These are phyloP conservation scores for Taurulus bubalis DNA, from an alignment of 2,113 vertebrate genomes.

Conservation along the genomic window DNA sequence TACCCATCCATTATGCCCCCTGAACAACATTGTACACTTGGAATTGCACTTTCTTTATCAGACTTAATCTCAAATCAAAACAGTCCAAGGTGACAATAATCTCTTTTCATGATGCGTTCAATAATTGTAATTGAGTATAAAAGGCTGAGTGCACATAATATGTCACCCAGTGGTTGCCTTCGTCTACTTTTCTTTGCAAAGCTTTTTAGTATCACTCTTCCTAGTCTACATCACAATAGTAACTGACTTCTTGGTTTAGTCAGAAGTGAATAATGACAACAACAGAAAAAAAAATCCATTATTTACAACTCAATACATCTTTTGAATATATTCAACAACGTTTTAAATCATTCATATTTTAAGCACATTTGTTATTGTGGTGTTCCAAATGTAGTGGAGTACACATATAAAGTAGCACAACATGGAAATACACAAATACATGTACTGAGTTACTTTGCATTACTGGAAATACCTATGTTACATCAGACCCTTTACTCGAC, in stretches of 20 bases:
- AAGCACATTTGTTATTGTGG: background rate
- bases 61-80: constrained; percentile 43
- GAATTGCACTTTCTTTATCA: constrained; percentile 10
- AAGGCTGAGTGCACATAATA: background rate
- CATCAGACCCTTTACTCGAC: background rate
- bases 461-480: background rate
- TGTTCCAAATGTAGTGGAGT: background rate
- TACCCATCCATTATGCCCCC: background rate
- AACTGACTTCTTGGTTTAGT: background rate
- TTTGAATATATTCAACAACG: background rate
- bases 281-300: background rate
- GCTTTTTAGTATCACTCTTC: background rate
- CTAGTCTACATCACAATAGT: background rate
- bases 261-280: background rate
- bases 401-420: background rate
- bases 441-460: background rate
- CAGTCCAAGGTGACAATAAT: constrained; percentile 17
- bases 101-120: constrained; percentile 18
- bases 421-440: background rate
- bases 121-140: constrained; percentile 20
- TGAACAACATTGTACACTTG: constrained; percentile 2
- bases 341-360: background rate
- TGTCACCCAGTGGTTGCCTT: background rate
- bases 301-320: background rate
- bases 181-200: constrained; percentile 10